Conservation (phyloP, 2,113 vertebrate species). For the Podarcis raffonei region DNA sequence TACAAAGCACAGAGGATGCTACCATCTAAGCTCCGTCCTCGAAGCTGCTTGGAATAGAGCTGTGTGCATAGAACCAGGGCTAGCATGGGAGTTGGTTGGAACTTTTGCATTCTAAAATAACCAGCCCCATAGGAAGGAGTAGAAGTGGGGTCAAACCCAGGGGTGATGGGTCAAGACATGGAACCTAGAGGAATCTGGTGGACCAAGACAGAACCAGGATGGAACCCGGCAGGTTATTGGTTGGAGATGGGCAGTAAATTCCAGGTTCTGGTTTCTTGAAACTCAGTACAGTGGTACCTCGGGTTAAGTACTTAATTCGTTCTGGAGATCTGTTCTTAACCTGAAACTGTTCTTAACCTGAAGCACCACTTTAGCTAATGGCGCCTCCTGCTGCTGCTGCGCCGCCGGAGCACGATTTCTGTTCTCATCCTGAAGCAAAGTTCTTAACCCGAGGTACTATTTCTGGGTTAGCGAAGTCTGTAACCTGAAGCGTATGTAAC, state of each 20-base stretch:
- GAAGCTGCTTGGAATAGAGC: not conserved
- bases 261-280: not conserved
- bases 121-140: not conserved
- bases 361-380: no score
- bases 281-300: no score
- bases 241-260: not conserved
- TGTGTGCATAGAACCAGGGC: not conserved
- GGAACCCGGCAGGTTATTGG: not conserved
- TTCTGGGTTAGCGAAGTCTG: no score
- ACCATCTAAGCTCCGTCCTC: not conserved
- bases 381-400: no score
- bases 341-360: no score
- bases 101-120: not conserved
- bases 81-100: not conserved
- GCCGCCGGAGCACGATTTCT: no score
- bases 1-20: not conserved
- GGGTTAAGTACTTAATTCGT: no score
- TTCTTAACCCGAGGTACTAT: no score
- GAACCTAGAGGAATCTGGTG: not conserved
- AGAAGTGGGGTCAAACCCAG: not conserved
- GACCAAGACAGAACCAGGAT: not conserved
- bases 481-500: no score
- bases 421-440: no score
- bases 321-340: no score
- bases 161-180: not conserved